Evolutionary conservation across 2,113 vertebrate genomes (phyloP).

Genomic region (Thryonomys swinderianus): DNA sequence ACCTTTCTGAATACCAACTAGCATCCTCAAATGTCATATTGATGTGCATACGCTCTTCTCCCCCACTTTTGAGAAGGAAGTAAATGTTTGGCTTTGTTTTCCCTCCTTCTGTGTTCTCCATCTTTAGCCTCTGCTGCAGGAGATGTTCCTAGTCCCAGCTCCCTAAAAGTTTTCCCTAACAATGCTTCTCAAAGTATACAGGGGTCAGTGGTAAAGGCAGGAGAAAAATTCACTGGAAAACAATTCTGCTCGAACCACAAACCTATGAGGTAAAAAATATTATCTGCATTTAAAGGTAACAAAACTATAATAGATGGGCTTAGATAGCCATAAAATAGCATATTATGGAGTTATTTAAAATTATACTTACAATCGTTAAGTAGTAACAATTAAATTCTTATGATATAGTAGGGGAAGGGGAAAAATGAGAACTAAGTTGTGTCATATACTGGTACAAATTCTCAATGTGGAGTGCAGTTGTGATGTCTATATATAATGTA

Average conservation of each 20-base stretch:
- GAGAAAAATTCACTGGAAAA: background rate
- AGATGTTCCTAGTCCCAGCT: background rate
- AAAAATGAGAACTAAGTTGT: no score
- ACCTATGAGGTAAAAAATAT: background rate
- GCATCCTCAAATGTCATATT: background rate
- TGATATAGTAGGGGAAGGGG: no score
- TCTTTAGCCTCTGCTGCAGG: background rate
- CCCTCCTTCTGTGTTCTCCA: constrained; percentile 35
- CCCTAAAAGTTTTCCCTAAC: background rate
- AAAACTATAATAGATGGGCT: background rate
- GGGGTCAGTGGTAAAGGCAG: background rate
- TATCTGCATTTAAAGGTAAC: background rate
- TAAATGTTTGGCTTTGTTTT: constrained; percentile 62
- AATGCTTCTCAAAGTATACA: background rate
- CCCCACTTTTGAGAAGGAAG: background rate
- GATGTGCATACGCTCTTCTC: background rate
- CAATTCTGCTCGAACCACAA: background rate
- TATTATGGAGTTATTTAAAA: background rate
- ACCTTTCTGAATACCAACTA: background rate
- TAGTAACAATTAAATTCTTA: constrained; percentile 4
- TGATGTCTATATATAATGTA: no score
- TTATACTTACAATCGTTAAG: background rate
- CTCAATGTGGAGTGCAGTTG: no score
- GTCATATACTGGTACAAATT: no score
- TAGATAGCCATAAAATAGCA: background rate